These are phyloP conservation scores for Cygnus olor DNA, from an alignment of 2,797 vertebrate species.

Conservation along the genomic window DNA sequence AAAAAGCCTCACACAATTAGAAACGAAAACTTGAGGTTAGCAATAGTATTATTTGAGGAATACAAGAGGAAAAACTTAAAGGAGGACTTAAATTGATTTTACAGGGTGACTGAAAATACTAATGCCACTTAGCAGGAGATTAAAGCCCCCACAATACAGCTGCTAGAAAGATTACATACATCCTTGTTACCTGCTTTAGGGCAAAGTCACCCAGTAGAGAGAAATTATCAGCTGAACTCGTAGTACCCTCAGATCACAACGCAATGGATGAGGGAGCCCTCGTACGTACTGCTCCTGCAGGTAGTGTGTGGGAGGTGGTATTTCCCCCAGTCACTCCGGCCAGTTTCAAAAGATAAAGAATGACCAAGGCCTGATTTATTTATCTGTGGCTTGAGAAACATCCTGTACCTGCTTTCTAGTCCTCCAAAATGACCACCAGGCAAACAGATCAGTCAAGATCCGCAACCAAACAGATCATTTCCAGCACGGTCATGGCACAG, in stretches of 20 bases:
- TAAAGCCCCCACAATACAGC: fast-evolving
- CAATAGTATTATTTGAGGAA: background rate
- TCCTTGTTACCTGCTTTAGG: background rate
- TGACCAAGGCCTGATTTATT: background rate
- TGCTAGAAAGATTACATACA: background rate
- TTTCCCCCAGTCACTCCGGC: background rate
- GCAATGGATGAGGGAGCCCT: background rate
- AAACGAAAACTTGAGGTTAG: background rate
- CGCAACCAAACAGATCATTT: fast-evolving
- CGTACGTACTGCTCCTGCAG: fast-evolving
- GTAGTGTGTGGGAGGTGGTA: background rate
- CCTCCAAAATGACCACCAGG: background rate
- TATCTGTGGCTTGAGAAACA: background rate
- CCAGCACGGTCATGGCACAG: background rate
- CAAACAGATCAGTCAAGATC: background rate
- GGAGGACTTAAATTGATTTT: background rate
- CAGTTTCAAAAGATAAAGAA: background rate
- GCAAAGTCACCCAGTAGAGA: background rate
- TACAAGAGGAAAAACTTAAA: background rate
- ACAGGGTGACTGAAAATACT: background rate
- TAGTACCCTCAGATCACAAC: background rate
- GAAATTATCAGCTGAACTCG: background rate
- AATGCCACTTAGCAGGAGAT: background rate
- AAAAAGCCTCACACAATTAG: background rate
- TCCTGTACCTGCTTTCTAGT: background rate